Base-by-base conservation (phyloP, 2,888 invertebrate species). In the Andrena chrysosceles region DNA sequence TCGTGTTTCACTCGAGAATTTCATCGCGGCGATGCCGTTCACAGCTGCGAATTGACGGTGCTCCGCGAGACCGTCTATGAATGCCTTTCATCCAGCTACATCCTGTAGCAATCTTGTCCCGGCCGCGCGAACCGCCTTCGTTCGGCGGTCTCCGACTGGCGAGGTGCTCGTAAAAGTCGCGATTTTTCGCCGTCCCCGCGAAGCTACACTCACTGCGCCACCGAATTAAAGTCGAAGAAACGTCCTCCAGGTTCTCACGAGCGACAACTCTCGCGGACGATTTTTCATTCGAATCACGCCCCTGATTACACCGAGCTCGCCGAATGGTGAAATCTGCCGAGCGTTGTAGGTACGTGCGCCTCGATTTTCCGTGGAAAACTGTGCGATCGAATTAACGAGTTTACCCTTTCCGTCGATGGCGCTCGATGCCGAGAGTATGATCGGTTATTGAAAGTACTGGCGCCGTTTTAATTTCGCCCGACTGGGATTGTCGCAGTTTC, bases 1-100 rank as follows among this genome's bases (percentile, higher is more conserved):
- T 54, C 85, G 85, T 83, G 87, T 88, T 87, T 86, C 88, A 82
- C 83, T 77, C 70, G 59, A 49, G 73, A 84, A 84, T 85, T 86
- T 86, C 83, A 78, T 79, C 83, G 82, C 75, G 29, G 31, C 67
- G 68, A 63, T 35, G 63, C 56, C 79, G 31, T 13, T 23, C 33
- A 73, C 35, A 62, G 42, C 3, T 31, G 70, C 26, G 52, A 42
- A 59, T 56, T 42, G 49, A 60, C 67, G 81, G 56, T 31, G 63
- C 66, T 60, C 68, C 10, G 35, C 64, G 68, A 70, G 77, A 77
- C 48, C 64, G 64, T 54, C 70, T 59, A 42, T 49, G 67, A 69
- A 69, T 64, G 63, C 68, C 31, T 63, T n/a, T 68, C 76, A 60
- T 66, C 64, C 16, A 49, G 42, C n/a, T 63, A 63, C 54, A 31